Percentiles rank a stretch among this genome's conserved stretches.
phyloP scores from a whole-genome alignment of 2,888 invertebrate species.

The Cyrtodaria siliqua region DNA sequence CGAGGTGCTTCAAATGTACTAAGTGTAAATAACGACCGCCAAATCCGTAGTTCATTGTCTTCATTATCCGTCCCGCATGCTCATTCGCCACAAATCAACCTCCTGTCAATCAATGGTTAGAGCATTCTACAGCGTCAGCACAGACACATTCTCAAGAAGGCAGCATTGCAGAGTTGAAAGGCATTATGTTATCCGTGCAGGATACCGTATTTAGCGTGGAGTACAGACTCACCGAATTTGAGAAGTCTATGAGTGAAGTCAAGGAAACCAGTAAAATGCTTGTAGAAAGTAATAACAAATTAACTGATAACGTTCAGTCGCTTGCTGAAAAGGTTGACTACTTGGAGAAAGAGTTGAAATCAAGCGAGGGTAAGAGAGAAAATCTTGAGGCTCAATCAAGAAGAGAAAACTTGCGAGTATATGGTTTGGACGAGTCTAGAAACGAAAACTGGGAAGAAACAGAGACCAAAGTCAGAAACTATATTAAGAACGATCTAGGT shows the following conservation, averaged over 20 bases:
- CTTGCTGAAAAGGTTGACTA: neutral
- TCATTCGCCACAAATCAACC: too few relatives aligned
- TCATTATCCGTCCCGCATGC: too few relatives aligned
- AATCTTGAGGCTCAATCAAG: constrained; percentile 6
- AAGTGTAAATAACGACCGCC: too few relatives aligned
- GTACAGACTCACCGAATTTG: constrained; percentile 1
- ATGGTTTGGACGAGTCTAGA: neutral
- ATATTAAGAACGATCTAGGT: constrained; percentile 5
- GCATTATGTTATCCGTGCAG: constrained; percentile 5
- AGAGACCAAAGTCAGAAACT: constrained; percentile 2
- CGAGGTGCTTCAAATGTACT: too few relatives aligned
- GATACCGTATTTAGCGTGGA: neutral
- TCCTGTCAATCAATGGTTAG: too few relatives aligned
- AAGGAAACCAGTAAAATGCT: constrained; percentile 2
- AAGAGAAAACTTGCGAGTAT: neutral
- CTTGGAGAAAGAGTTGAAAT: constrained; percentile 1
- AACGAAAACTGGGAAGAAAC: constrained; percentile 13
- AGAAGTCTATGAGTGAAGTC: neutral
- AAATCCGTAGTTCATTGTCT: too few relatives aligned
- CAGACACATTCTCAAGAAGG: too few relatives aligned
- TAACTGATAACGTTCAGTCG: neutral
- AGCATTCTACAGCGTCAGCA: too few relatives aligned
- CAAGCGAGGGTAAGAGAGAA: neutral
- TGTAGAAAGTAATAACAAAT: neutral
- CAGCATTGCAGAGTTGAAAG: neutral